Percentiles rank a stretch among this genome's conserved stretches.
Evolutionary conservation across 1,140 invertebrate species (phyloP).

Genomic region (Gonatopus flavifemur): DNA sequence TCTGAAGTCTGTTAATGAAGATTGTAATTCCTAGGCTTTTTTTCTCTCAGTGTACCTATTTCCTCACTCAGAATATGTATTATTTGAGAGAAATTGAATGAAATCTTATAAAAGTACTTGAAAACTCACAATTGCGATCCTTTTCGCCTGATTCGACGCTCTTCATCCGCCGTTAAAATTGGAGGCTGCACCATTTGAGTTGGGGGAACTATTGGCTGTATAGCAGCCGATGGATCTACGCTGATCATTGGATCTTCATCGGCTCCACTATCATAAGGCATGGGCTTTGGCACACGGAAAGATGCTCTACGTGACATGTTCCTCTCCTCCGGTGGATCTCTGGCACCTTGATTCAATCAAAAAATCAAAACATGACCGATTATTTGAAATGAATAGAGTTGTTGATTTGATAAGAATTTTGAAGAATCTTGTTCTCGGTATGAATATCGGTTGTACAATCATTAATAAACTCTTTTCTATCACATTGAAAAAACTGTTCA

Average conservation of each 20-base stretch:
- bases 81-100: slow-evolving; percentile 13
- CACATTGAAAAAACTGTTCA: too few relatives aligned
- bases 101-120: neutral
- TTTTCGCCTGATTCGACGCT: slow-evolving; percentile 70
- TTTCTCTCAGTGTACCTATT: too few relatives aligned
- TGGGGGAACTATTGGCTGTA: slow-evolving; percentile 51
- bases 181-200: slow-evolving; percentile 55
- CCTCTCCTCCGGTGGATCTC: slow-evolving; percentile 44
- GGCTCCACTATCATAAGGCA: slow-evolving; percentile 51
- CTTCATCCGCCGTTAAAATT: slow-evolving; percentile 67
- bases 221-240: slow-evolving; percentile 54
- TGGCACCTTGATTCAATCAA: too few relatives aligned
- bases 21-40: too few relatives aligned
- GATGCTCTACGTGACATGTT: slow-evolving; percentile 65
- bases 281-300: slow-evolving; percentile 61
- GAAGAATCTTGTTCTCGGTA: too few relatives aligned
- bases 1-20: too few relatives aligned
- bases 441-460: too few relatives aligned
- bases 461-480: too few relatives aligned
- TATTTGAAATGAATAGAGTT: too few relatives aligned
- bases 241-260: slow-evolving; percentile 60
- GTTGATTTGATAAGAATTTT: too few relatives aligned
- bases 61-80: slow-evolving; percentile 9
- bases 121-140: slow-evolving; percentile 77
- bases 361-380: too few relatives aligned